Evolutionary conservation across 2,113 vertebrate species (phyloP).

Genomic region (Dendrocopos noguchii): DNA sequence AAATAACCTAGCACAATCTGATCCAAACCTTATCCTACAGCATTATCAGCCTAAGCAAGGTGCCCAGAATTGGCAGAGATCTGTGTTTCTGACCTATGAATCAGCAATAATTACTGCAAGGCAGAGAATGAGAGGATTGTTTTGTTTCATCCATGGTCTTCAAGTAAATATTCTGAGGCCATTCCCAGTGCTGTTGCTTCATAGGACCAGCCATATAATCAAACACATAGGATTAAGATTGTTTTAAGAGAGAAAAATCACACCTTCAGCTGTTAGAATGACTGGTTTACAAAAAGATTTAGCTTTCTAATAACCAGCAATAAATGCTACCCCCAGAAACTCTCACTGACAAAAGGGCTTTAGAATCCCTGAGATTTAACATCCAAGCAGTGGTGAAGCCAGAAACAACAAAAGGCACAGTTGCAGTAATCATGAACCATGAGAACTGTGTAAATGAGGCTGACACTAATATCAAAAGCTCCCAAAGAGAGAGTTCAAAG

Average conservation of each 20-base stretch:
- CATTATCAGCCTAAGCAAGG: neutral
- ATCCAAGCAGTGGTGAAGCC: neutral
- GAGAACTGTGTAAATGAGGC: neutral
- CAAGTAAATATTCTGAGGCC: neutral
- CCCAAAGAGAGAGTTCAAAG: neutral
- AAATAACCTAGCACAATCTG: neutral
- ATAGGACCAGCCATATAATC: neutral
- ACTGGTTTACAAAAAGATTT: neutral
- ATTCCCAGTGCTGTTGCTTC: neutral
- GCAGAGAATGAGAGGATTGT: neutral
- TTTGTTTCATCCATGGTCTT: neutral
- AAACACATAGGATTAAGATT: neutral
- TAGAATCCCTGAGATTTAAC: neutral
- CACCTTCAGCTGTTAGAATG: neutral
- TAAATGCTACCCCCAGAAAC: neutral
- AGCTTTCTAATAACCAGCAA: neutral
- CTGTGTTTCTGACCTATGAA: neutral
- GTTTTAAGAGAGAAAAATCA: neutral
- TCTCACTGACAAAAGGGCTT: neutral
- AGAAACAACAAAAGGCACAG: neutral
- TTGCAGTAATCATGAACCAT: neutral
- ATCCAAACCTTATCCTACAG: neutral
- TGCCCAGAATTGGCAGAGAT: neutral
- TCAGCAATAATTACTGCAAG: neutral
- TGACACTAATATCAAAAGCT: neutral